Evolutionary conservation across 2,888 invertebrate genomes (phyloP).

Genomic region (Spialia ferax): DNA sequence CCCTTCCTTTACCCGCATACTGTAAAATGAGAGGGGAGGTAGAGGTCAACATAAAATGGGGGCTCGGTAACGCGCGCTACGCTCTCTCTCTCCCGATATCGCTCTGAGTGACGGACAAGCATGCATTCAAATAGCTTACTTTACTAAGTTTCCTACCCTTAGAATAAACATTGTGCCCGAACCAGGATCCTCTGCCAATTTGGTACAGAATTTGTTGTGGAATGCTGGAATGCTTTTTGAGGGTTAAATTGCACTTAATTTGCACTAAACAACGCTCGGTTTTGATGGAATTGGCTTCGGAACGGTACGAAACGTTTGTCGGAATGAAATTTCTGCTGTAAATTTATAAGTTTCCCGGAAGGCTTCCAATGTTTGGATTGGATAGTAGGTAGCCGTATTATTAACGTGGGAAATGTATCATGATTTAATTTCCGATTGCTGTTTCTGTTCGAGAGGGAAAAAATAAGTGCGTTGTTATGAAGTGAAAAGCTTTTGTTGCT

Average conservation of each 20-base stretch:
- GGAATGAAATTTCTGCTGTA: slow-evolving; percentile 46
- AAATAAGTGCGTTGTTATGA: slow-evolving; percentile 4
- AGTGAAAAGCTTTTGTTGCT: not conserved
- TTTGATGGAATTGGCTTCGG: slow-evolving; percentile 62
- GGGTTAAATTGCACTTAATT: slow-evolving; percentile 85
- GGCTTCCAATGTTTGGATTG: slow-evolving; percentile 29
- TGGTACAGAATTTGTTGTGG: slow-evolving; percentile 84
- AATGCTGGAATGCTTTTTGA: slow-evolving; percentile 81
- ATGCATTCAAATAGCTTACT: slow-evolving; percentile 92
- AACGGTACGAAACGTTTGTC: slow-evolving; percentile 47
- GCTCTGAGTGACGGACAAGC: slow-evolving; percentile 91
- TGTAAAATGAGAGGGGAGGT: slow-evolving; percentile 50
- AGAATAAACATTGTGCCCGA: slow-evolving; percentile 74
- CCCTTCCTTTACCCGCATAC: slow-evolving; percentile 40
- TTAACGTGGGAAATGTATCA: slow-evolving; percentile 33
- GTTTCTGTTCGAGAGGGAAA: slow-evolving; percentile 11
- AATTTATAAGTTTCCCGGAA: slow-evolving; percentile 43
- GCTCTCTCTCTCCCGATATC: slow-evolving; percentile 82
- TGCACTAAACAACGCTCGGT: slow-evolving; percentile 79
- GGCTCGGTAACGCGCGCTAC: slow-evolving; percentile 68
- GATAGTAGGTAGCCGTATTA: slow-evolving; percentile 25
- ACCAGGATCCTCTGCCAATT: slow-evolving; percentile 79
- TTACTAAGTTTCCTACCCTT: slow-evolving; percentile 79
- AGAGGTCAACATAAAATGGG: slow-evolving; percentile 57
- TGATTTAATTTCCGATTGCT: slow-evolving; percentile 37